These are phyloP conservation scores for Echinarachnius parma DNA, from an alignment of 53 echinoderm and acorn worm genomes.

Conservation along the genomic window DNA sequence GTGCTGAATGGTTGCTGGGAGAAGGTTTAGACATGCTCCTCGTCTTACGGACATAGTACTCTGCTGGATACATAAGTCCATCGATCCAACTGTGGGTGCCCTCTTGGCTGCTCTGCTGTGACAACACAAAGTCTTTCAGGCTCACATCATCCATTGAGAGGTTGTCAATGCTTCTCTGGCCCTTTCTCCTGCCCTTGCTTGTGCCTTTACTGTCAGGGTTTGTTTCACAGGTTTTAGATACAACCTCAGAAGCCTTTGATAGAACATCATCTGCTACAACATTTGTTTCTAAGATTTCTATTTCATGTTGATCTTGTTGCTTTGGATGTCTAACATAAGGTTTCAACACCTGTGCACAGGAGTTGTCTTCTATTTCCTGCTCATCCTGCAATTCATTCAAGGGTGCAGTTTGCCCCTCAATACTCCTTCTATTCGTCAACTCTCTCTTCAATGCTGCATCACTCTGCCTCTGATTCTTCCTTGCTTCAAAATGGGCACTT, in stretches of 20 bases:
- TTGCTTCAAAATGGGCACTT: too few relatives aligned
- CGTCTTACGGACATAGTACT: conserved; percentile 85
- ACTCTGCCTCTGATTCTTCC: too few relatives aligned
- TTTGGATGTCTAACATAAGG: too few relatives aligned
- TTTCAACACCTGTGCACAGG: too few relatives aligned
- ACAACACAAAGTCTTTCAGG: conserved; percentile 59
- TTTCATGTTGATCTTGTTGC: too few relatives aligned
- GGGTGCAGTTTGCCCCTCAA: too few relatives aligned
- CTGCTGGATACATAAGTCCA: conserved; percentile 78
- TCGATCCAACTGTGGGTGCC: conserved; percentile 81
- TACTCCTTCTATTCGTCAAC: too few relatives aligned
- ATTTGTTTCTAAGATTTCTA: too few relatives aligned
- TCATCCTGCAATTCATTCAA: too few relatives aligned
- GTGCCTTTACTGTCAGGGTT: not conserved
- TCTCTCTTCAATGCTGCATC: too few relatives aligned
- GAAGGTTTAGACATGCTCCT: conserved; percentile 70
- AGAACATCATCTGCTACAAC: too few relatives aligned
- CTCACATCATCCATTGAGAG: conserved; percentile 52
- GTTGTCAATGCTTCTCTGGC: conserved; percentile 33
- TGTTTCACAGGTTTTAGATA: not conserved
- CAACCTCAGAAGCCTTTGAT: conserved; percentile 4
- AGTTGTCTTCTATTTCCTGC: too few relatives aligned
- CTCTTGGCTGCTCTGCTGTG: conserved; percentile 59
- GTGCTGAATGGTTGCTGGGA: conserved; percentile 23
- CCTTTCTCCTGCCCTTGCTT: conserved; percentile 12